A percentile compares a stretch with the other conserved stretches of the same genome.
These are phyloP conservation scores for Sipha flava DNA, from an alignment of 1,140 invertebrate genomes.

Conservation along the genomic window DNA sequence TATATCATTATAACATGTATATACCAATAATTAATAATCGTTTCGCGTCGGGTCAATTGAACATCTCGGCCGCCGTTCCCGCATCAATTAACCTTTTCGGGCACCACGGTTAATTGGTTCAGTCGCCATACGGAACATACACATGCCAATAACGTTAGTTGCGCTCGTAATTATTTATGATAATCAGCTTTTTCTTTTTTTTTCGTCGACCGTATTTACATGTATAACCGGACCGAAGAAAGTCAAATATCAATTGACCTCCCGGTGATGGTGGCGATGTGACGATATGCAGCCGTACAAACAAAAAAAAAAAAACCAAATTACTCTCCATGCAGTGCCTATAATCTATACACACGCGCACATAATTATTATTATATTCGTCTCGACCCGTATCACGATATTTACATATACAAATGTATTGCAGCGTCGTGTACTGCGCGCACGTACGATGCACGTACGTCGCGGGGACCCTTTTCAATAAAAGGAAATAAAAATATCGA, in stretches of 20 bases:
- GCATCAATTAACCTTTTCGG: conserved; percentile 31
- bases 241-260: conserved; percentile 33
- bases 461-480: conserved; percentile 4
- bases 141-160: not conserved
- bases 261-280: not conserved
- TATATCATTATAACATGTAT: not conserved
- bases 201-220: not conserved
- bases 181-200: not conserved
- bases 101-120: conserved; percentile 18
- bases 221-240: not conserved
- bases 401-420: not conserved
- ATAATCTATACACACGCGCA: too few species aligned
- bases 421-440: not conserved
- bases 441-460: not conserved
- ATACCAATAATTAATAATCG: not conserved
- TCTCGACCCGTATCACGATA: not conserved
- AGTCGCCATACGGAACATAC: not conserved
- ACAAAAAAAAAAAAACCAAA: not conserved
- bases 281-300: not conserved
- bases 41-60: conserved; percentile 25
- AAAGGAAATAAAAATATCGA: not conserved
- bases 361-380: not conserved
- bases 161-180: not conserved
- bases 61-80: conserved; percentile 26
- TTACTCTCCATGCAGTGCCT: too few species aligned